These are phyloP conservation scores for Chascanopsetta lugubris DNA, from an alignment of 2,113 vertebrate genomes.

Conservation along the genomic window DNA sequence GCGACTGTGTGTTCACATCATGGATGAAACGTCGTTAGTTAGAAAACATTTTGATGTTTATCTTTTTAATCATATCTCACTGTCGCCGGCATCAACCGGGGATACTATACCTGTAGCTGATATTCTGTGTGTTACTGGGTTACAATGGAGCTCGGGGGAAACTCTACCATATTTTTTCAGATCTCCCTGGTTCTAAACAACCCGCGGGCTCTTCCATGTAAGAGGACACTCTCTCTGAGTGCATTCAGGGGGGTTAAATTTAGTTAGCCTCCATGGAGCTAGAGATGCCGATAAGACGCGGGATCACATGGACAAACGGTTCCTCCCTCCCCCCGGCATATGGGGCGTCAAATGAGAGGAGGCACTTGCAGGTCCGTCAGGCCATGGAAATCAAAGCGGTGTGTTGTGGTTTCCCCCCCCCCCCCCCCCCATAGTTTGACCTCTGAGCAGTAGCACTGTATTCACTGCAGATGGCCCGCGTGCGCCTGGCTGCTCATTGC, in stretches of 20 bases:
- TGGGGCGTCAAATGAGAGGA: slow-evolving; percentile 30
- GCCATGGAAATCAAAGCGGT: slow-evolving; percentile 55
- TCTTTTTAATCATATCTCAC: background rate
- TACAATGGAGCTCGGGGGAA: slow-evolving; percentile 17
- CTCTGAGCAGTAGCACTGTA: slow-evolving; percentile 61
- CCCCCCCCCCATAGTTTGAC: slow-evolving; percentile 58
- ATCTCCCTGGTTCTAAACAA: slow-evolving; percentile 25
- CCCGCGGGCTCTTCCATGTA: slow-evolving; percentile 27
- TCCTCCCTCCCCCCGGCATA: slow-evolving; percentile 14
- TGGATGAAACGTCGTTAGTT: slow-evolving; percentile 10
- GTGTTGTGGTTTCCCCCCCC: slow-evolving; percentile 46
- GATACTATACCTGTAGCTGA: background rate
- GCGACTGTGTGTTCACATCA: background rate
- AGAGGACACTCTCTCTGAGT: slow-evolving; percentile 51
- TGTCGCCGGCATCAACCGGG: background rate
- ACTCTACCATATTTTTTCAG: slow-evolving; percentile 14
- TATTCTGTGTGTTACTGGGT: slow-evolving; percentile 6
- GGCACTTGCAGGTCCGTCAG: slow-evolving; percentile 44
- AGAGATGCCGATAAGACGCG: slow-evolving; percentile 43
- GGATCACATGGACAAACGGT: slow-evolving; percentile 45
- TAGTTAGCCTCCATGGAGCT: slow-evolving; percentile 45
- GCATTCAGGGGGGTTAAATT: slow-evolving; percentile 46
- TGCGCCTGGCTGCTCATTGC: slow-evolving; percentile 71
- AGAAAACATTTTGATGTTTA: slow-evolving; percentile 15
- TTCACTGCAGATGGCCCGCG: slow-evolving; percentile 73